Evolutionary conservation across 2,797 vertebrate genomes (phyloP).

Genomic region (Yasuhikotakia modesta): DNA sequence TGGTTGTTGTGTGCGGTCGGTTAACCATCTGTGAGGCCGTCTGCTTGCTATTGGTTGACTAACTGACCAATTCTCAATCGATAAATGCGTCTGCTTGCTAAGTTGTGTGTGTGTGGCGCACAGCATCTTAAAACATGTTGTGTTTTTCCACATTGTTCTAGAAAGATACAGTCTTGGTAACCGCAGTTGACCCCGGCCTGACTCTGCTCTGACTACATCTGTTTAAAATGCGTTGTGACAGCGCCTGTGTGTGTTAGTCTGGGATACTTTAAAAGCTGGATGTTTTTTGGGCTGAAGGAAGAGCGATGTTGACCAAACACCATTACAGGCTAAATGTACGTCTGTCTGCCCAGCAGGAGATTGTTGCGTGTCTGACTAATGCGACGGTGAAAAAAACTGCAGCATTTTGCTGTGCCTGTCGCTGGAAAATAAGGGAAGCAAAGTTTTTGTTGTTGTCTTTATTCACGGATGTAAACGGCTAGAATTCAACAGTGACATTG

Average conservation of each 20-base stretch:
- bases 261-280: neutral
- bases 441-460: conserved; percentile 16
- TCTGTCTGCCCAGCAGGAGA: conserved; percentile 24
- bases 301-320: neutral
- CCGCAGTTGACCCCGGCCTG: conserved; percentile 9
- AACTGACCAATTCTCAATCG: neutral
- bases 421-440: conserved; percentile 16
- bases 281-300: conserved; percentile 12
- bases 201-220: conserved; percentile 7
- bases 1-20: neutral
- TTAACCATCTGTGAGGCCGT: neutral
- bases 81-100: neutral
- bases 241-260: neutral
- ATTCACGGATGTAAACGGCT: conserved; percentile 51
- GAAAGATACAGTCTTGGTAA: neutral
- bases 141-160: neutral
- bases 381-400: conserved; percentile 19
- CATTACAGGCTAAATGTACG: conserved; percentile 25
- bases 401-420: conserved; percentile 3
- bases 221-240: conserved; percentile 26
- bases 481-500: conserved; percentile 66
- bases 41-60: neutral
- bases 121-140: no score
- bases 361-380: conserved; percentile 26
- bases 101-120: no score